Evolutionary conservation across 2,888 invertebrate species (phyloP).

Genomic region (Epinotia nisella): DNA sequence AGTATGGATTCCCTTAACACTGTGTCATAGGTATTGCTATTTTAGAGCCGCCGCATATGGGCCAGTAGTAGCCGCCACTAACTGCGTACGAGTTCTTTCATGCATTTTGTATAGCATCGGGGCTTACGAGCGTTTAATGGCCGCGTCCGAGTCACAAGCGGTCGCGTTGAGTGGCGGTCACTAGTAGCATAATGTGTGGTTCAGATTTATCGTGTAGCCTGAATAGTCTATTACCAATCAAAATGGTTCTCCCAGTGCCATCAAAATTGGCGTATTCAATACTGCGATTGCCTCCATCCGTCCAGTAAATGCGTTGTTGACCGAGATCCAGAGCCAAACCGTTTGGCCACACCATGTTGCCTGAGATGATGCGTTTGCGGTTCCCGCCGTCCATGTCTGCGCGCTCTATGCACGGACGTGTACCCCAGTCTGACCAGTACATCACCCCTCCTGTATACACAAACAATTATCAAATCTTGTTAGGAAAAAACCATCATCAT

Average conservation of each 20-base stretch:
- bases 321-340: constrained; percentile 92
- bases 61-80: too few species aligned
- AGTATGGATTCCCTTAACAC: neutral
- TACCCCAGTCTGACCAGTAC: constrained; percentile 98
- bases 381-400: constrained; percentile 94
- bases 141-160: too few species aligned
- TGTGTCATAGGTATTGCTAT: too few species aligned
- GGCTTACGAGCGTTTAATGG: too few species aligned
- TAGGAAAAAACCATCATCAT: too few species aligned
- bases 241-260: constrained; percentile 87
- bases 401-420: constrained; percentile 91
- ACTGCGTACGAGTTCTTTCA: too few species aligned
- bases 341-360: constrained; percentile 92
- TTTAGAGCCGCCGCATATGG: too few species aligned
- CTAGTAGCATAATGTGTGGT: neutral
- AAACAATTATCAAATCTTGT: too few species aligned
- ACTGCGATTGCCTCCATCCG: constrained; percentile 91
- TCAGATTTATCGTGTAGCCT: neutral
- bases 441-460: constrained; percentile 87
- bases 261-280: constrained; percentile 92
- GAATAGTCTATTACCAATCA: constrained; percentile 83
- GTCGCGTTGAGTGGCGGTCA: too few species aligned
- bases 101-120: too few species aligned
- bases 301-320: constrained; percentile 92
- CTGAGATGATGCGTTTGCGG: constrained; percentile 86